Percentiles rank a stretch among this genome's conserved stretches.
Evolutionary conservation across 2,113 vertebrate genomes (phyloP).

Genomic region (Jacana jacana): DNA sequence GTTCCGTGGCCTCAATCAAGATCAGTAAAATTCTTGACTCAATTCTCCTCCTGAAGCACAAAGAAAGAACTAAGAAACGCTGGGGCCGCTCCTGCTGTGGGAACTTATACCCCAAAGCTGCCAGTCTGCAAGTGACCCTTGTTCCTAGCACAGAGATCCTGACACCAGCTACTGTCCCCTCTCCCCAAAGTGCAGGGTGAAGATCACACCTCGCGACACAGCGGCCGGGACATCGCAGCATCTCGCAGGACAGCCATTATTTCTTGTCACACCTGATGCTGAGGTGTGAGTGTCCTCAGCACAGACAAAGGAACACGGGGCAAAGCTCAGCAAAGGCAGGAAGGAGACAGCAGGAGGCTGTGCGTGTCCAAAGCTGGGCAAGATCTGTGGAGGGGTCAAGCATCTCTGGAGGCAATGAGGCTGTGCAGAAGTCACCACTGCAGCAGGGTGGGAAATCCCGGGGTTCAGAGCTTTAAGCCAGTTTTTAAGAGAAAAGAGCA

Average conservation of each 20-base stretch:
- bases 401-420: background rate
- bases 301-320: background rate
- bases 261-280: background rate
- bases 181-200: background rate
- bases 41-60: background rate
- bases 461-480: background rate
- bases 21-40: background rate
- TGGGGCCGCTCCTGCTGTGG: background rate
- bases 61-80: background rate
- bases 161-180: background rate
- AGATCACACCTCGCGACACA: background rate
- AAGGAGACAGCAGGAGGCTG: background rate
- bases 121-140: background rate
- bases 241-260: background rate
- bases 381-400: background rate
- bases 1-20: background rate
- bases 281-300: background rate
- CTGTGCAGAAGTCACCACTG: background rate
- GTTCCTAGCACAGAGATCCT: background rate
- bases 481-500: background rate
- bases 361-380: background rate
- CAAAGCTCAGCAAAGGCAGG: background rate
- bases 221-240: fast-evolving
- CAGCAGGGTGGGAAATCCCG: background rate
- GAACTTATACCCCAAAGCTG: background rate